A percentile compares a stretch with the other conserved stretches of the same genome.
Conservation (phyloP, 2,113 vertebrate genomes). For the Nyctereutes procyonoides region DNA sequence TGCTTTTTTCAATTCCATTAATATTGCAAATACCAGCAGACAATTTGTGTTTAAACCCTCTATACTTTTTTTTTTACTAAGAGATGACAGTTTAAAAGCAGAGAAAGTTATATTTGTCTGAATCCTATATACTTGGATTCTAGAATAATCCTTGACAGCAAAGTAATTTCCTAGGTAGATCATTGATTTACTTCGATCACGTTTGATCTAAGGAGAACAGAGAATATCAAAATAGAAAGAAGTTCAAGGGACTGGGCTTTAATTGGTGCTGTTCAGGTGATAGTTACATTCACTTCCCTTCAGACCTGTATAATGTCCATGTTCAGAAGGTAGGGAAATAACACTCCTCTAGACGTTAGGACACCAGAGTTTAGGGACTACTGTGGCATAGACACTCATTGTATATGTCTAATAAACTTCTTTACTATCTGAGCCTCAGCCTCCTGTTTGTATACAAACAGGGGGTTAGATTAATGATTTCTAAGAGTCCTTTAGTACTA, state of each 20-base stretch:
- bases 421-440: neutral
- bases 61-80: neutral
- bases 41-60: conserved; percentile 52
- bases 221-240: neutral
- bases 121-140: conserved; percentile 29
- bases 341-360: neutral
- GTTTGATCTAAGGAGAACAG: conserved; percentile 31
- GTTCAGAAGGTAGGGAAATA: neutral
- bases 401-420: neutral
- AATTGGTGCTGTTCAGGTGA: neutral
- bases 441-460: neutral
- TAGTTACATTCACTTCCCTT: neutral
- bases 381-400: neutral
- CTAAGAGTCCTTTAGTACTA: neutral
- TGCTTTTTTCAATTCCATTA: conserved; percentile 70
- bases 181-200: conserved; percentile 42
- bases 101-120: conserved; percentile 60
- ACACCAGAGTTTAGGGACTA: neutral
- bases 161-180: conserved; percentile 56
- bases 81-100: conserved; percentile 69
- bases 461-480: neutral
- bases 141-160: conserved; percentile 52
- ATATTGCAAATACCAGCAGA: conserved; percentile 68
- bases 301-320: neutral
- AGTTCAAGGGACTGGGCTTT: neutral